phyloP scores from a whole-genome alignment of 2,797 vertebrate genomes.

The Gymnodraco acuticeps region DNA sequence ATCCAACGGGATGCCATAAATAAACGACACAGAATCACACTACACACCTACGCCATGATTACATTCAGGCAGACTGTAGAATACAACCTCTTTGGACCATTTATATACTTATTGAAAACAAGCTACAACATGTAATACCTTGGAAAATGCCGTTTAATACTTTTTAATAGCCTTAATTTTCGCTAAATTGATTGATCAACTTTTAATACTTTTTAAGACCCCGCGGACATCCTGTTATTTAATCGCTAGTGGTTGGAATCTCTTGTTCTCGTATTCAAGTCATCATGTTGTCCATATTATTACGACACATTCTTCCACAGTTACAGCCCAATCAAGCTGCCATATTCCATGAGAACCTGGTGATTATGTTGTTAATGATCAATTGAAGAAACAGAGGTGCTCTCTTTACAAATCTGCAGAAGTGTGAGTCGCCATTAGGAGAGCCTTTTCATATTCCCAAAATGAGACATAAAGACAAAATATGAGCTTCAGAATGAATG shows the following conservation, averaged over 20 bases:
- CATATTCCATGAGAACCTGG: not conserved
- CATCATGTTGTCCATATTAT: not conserved
- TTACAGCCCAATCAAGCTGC: not conserved
- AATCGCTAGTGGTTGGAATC: not conserved
- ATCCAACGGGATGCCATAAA: no score
- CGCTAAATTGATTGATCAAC: no score
- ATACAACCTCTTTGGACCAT: no score
- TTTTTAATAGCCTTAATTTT: no score
- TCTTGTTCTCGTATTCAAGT: not conserved
- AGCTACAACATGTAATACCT: no score
- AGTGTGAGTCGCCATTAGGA: constrained; percentile 32
- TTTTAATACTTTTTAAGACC: no score
- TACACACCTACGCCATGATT: no score
- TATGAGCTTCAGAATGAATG: constrained; percentile 32
- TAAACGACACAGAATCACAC: no score
- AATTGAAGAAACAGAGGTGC: not conserved
- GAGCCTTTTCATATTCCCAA: constrained; percentile 34
- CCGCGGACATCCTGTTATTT: not conserved
- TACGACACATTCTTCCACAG: not conserved
- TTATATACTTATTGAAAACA: no score
- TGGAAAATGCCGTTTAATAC: no score
- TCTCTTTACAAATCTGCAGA: not conserved
- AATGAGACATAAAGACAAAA: constrained; percentile 43
- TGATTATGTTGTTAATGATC: not conserved
- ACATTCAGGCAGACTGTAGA: no score